Conservation (phyloP, 2,113 vertebrate genomes). For the Xyrauchen texanus region DNA sequence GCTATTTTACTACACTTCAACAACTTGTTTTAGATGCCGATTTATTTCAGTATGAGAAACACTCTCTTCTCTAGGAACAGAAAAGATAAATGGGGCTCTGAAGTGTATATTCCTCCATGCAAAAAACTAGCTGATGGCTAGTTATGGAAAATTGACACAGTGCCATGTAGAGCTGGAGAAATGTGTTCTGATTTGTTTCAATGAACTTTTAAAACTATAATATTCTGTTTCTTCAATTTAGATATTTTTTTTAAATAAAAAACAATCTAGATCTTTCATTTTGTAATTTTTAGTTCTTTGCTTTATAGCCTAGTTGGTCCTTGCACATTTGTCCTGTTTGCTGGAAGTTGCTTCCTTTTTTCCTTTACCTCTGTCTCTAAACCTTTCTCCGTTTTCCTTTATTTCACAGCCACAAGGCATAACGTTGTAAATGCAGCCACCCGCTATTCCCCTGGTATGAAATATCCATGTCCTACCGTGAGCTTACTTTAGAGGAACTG, state of each 20-base stretch:
- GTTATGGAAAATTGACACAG: too few relatives aligned
- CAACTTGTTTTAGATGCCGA: neutral
- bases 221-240: too few relatives aligned
- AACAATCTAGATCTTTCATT: too few relatives aligned
- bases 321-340: too few relatives aligned
- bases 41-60: neutral
- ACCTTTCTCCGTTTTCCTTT: neutral
- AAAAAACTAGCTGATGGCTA: neutral
- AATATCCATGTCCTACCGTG: neutral
- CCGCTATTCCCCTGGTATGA: neutral
- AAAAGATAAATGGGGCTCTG: neutral
- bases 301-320: too few relatives aligned
- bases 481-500: neutral
- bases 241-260: too few relatives aligned
- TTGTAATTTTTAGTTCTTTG: too few relatives aligned
- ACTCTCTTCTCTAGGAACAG: neutral
- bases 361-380: neutral
- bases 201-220: too few relatives aligned
- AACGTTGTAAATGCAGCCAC: conserved; percentile 1
- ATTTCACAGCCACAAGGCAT: neutral
- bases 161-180: too few relatives aligned
- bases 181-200: too few relatives aligned
- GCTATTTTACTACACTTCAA: conserved; percentile 26
- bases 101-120: neutral
- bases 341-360: neutral